These are phyloP conservation scores for Danaus melanippus DNA, from an alignment of 1,140 invertebrate genomes.

Conservation along the genomic window DNA sequence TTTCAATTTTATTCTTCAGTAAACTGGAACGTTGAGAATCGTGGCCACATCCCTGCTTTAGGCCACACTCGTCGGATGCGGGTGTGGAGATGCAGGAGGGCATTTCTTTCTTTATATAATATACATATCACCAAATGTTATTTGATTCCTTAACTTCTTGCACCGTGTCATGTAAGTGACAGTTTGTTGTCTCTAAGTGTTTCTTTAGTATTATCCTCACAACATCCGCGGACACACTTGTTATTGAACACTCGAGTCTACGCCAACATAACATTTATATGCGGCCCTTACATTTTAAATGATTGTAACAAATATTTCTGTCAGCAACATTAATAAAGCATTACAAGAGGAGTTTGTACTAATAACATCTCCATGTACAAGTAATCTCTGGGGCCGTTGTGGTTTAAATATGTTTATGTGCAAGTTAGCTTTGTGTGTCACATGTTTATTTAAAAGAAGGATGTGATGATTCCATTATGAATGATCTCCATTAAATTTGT, in stretches of 20 bases:
- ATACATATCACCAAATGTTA: constrained; percentile 36
- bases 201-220: constrained; percentile 14
- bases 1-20: no score
- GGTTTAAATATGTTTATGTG: background rate
- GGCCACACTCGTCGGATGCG: no score
- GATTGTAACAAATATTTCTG: constrained; percentile 6
- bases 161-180: constrained; percentile 15
- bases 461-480: constrained; percentile 16
- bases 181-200: constrained; percentile 10
- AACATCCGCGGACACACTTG: constrained; percentile 20
- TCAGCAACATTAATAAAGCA: background rate
- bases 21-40: no score
- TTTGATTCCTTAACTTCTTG: constrained; percentile 11
- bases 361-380: no score
- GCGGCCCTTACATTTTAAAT: constrained; percentile 3
- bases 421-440: constrained; percentile 28
- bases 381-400: constrained; percentile 4
- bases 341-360: no score
- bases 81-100: no score
- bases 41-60: no score
- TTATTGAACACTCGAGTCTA: constrained; percentile 24
- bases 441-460: constrained; percentile 16
- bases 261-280: constrained; percentile 8
- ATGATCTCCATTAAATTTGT: constrained; percentile 37
- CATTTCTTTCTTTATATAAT: constrained; percentile 24